phyloP scores from a whole-genome alignment of 2,797 vertebrate genomes.

The Gallinago nigripennis region DNA sequence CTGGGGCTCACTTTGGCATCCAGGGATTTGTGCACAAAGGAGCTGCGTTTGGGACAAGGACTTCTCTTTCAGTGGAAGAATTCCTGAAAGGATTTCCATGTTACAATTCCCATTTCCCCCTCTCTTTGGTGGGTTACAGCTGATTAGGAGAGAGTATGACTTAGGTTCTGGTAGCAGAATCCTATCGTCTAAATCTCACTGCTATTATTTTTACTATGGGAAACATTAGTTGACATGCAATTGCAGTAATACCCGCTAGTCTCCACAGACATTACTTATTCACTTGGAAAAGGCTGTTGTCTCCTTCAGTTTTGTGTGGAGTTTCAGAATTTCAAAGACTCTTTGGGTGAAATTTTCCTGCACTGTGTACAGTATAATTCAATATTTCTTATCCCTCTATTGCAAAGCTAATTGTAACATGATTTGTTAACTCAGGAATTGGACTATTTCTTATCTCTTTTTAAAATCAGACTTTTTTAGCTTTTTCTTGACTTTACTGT shows the following conservation, averaged over 20 bases:
- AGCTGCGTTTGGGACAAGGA: not conserved
- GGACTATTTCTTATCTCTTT: constrained; percentile 43
- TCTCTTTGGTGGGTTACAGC: not conserved
- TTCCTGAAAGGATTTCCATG: not conserved
- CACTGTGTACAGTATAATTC: not conserved
- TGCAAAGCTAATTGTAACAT: constrained; percentile 9
- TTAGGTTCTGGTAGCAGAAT: not conserved
- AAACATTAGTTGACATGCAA: not conserved
- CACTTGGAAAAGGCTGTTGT: constrained; percentile 21
- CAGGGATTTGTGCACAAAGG: not conserved
- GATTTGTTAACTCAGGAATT: not conserved
- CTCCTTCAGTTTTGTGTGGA: not conserved
- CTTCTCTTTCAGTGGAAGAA: not conserved
- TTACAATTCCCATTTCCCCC: not conserved
- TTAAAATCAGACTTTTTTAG: constrained; percentile 41
- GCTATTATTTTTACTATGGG: constrained; percentile 1
- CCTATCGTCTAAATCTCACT: not conserved
- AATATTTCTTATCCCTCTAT: constrained; percentile 4
- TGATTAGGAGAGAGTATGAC: not conserved
- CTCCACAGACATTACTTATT: constrained; percentile 1
- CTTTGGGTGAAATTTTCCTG: not conserved
- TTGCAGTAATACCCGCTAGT: not conserved
- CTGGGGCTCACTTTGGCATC: not conserved
- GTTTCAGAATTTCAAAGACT: constrained; percentile 10
- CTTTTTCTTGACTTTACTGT: constrained; percentile 35